Conservation (phyloP, 2,113 vertebrate species). For the Daubentonia madagascariensis region DNA sequence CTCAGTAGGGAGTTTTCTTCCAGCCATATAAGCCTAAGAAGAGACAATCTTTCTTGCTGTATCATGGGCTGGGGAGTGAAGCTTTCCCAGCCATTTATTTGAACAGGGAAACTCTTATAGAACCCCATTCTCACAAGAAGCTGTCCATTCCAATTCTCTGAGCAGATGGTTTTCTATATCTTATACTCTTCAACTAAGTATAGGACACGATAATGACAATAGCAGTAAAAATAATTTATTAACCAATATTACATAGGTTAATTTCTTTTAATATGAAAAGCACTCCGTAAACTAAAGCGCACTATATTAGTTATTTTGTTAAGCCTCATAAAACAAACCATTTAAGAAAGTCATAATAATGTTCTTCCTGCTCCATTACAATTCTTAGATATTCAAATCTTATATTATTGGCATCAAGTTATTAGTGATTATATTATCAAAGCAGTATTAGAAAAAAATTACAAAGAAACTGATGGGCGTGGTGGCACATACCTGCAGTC, state of each 20-base stretch:
- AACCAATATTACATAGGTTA: neutral
- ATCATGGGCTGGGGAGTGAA: neutral
- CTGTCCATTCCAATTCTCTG: neutral
- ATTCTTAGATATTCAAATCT: slow-evolving; percentile 61
- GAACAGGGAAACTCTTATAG: neutral
- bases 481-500: too few relatives aligned
- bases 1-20: neutral
- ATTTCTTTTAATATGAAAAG: neutral
- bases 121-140: neutral
- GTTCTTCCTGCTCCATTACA: slow-evolving; percentile 45
- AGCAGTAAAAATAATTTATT: slow-evolving; percentile 1
- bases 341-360: slow-evolving; percentile 62
- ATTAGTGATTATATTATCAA: neutral
- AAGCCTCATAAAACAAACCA: slow-evolving; percentile 53
- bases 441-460: neutral
- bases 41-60: neutral
- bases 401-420: slow-evolving; percentile 32
- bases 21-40: neutral
- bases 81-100: neutral
- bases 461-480: too few relatives aligned
- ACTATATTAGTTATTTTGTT: slow-evolving; percentile 9
- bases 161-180: neutral
- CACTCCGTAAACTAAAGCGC: neutral
- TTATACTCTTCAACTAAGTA: neutral
- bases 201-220: neutral